Evolutionary conservation across 2,888 invertebrate species (phyloP).

Genomic region (Tanypteryx hageni): DNA sequence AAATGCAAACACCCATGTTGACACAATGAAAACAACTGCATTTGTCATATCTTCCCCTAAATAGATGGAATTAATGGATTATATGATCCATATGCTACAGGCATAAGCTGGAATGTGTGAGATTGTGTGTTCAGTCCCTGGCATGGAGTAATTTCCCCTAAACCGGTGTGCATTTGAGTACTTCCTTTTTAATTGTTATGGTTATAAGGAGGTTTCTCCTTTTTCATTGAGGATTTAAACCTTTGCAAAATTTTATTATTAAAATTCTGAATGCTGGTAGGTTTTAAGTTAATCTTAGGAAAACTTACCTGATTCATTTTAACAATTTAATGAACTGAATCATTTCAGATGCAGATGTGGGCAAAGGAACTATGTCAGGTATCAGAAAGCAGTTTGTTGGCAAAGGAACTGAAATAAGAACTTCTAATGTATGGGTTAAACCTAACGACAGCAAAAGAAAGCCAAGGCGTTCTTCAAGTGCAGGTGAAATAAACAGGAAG

Average conservation of each 20-base stretch:
- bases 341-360: not conserved
- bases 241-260: not conserved
- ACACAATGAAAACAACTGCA: too few species aligned
- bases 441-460: not conserved
- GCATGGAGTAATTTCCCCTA: too few species aligned
- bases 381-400: not conserved
- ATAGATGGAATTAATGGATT: too few species aligned
- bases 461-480: constrained; percentile 12
- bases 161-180: too few species aligned
- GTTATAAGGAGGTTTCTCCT: too few species aligned
- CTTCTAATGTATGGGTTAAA: not conserved
- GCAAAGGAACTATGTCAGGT: not conserved
- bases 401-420: not conserved
- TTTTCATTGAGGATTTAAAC: not conserved
- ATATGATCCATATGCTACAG: too few species aligned
- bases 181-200: too few species aligned
- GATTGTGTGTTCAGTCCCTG: too few species aligned
- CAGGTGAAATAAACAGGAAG: constrained; percentile 46
- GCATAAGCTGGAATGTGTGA: too few species aligned
- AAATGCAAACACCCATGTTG: too few species aligned
- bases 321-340: not conserved
- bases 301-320: not conserved
- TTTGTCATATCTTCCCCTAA: too few species aligned
- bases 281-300: too few species aligned
- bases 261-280: not conserved